These are phyloP conservation scores for Teleogryllus occipitalis DNA, from an alignment of 1,140 invertebrate genomes.

Conservation along the genomic window DNA sequence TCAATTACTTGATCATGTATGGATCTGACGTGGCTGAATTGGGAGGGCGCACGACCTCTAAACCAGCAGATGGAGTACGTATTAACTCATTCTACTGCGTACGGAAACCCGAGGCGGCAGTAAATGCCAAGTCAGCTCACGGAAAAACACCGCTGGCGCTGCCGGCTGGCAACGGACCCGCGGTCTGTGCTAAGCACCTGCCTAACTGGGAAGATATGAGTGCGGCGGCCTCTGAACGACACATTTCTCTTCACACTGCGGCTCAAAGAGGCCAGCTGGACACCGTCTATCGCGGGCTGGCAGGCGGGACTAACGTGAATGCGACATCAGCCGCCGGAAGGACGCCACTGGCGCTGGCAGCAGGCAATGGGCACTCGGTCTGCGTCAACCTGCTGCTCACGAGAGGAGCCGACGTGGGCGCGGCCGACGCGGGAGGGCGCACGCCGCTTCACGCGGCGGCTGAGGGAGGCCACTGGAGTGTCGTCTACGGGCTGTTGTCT, in stretches of 20 bases:
- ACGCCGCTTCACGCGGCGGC: not conserved
- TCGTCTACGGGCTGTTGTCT: conserved; percentile 44
- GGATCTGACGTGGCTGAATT: too few species aligned
- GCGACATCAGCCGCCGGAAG: not conserved
- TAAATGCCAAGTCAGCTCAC: not conserved
- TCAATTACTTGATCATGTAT: too few species aligned
- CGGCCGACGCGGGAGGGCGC: not conserved
- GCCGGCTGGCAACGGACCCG: not conserved
- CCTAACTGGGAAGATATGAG: not conserved
- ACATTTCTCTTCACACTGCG: not conserved
- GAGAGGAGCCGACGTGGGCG: not conserved
- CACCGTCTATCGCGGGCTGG: not conserved
- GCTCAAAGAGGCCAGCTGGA: not conserved
- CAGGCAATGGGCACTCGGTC: not conserved
- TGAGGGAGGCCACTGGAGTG: conserved; percentile 35
- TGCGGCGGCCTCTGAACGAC: not conserved
- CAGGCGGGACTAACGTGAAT: not conserved
- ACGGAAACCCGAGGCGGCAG: not conserved
- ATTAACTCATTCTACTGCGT: too few species aligned
- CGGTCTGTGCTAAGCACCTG: not conserved
- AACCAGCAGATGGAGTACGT: too few species aligned
- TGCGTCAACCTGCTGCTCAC: not conserved
- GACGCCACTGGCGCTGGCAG: not conserved
- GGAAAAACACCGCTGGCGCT: not conserved
- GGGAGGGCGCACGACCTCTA: too few species aligned